Evolutionary conservation across 2,797 vertebrate species (phyloP), one percentile per base, ranked within the genome.

Genomic region (Meriones psammophilus): DNA sequence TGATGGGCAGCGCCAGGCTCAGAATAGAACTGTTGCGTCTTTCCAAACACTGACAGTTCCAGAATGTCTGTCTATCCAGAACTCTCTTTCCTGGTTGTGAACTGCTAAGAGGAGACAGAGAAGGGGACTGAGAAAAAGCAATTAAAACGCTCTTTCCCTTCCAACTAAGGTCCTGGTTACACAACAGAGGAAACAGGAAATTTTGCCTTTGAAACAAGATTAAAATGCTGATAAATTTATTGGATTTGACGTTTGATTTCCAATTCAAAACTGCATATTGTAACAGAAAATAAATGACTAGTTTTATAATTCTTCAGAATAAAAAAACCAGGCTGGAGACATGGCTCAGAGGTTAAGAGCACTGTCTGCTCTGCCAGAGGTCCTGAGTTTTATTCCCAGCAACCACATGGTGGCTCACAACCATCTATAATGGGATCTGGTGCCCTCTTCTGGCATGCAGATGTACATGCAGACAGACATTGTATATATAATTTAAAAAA

Each of bases 261-360:
- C 76, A 18, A 92, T 79, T 91, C 39, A 78, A 92, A 92, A 68
- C 24, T 68, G 18, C 17, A 89, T 71, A 69, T 8, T 91, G 2
- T 88, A 92, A 95, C 8, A 46, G 91, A 54, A 89, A 92, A 56
- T 69, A 12, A 83, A 3, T n/a, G 28, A 71, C 79, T 39, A 94
- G 92, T 56, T 94, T 96, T 86, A n/a, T 92, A 78, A 88, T 86
- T 92, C 17, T 30, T 93, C 79, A 26, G 42, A 90, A 85, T 90
- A 81, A 88, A 73, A 95, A 42, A 42, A 42, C 5, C 42, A 4
- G 42, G 42, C 42, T 42, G 42, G 42, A 42, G 42, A 42, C 5
- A 42, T 42, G 42, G 42, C 42, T 42, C 42, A 42, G 42, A 42
- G 42, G 42, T 42, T 0, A 42, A 42, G 42, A 42, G 42, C 42